A percentile compares a stretch with the other conserved stretches of the same genome.
phyloP scores from a whole-genome alignment of 2,113 vertebrate species.

The Cheirogaleus medius region DNA sequence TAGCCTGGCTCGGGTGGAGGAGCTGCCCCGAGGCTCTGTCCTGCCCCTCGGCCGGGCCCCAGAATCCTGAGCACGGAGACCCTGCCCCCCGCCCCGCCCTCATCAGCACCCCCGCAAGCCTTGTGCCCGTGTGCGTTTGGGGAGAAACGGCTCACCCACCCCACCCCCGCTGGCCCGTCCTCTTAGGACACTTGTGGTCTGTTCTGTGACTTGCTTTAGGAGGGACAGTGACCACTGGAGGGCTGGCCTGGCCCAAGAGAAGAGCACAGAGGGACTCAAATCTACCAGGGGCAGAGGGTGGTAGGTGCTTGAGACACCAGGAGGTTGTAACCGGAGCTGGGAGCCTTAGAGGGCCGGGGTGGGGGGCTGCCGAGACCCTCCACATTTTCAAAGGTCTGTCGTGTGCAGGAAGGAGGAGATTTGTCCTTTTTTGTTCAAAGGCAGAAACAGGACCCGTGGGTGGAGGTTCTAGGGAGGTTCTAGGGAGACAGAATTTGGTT shows the following conservation, averaged over 20 bases:
- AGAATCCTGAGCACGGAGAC: background rate
- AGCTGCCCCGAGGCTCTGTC: rapidly evolving
- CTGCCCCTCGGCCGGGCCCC: background rate
- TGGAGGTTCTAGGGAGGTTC: background rate
- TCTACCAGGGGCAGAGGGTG: background rate
- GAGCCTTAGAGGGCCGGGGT: background rate
- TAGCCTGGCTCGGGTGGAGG: rapidly evolving
- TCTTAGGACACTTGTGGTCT: background rate
- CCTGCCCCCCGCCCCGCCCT: no score
- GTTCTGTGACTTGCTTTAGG: background rate
- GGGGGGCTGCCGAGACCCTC: background rate
- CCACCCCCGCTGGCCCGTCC: background rate
- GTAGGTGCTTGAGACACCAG: background rate
- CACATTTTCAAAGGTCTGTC: background rate
- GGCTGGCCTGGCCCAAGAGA: background rate
- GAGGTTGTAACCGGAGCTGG: background rate
- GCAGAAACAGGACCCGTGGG: background rate
- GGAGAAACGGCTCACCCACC: background rate
- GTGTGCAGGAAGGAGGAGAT: background rate
- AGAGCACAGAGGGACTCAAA: no score
- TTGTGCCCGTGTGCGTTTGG: background rate
- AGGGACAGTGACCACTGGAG: background rate
- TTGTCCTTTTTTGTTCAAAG: background rate
- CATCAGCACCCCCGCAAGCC: rapidly evolving
- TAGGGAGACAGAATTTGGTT: background rate